A percentile compares a stretch with the other conserved stretches of the same genome.
phyloP scores from a whole-genome alignment of 2,888 invertebrate genomes.

The Calameuta pallipes region DNA sequence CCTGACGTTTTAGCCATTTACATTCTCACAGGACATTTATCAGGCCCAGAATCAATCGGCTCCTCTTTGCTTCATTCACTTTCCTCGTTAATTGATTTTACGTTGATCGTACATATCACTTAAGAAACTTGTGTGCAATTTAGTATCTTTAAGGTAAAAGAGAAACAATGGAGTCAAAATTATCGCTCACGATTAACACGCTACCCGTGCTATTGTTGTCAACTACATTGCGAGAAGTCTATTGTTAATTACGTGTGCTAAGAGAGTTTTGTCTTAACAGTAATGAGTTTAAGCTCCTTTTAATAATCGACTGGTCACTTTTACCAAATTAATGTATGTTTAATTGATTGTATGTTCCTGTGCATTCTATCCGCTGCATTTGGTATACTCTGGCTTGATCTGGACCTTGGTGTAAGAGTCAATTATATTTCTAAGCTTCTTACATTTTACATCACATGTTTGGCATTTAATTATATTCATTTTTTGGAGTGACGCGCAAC shows the following conservation, averaged over 20 bases:
- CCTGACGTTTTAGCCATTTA: background rate
- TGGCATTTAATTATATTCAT: constrained; percentile 6
- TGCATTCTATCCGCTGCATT: constrained; percentile 66
- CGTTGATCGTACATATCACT: background rate
- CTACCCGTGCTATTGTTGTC: background rate
- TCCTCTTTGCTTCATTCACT: background rate
- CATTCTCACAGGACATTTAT: background rate
- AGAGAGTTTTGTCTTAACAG: background rate
- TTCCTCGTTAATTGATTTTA: background rate
- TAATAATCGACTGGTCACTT: background rate
- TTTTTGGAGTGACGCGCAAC: background rate
- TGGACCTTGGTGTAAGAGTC: constrained; percentile 67
- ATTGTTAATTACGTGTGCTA: background rate
- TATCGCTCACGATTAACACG: background rate
- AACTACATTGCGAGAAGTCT: background rate
- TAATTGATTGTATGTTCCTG: constrained; percentile 65
- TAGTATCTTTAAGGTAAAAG: background rate
- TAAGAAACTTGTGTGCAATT: background rate
- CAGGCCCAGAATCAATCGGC: background rate
- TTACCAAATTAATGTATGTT: constrained; percentile 52
- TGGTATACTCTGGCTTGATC: constrained; percentile 67
- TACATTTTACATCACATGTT: constrained; percentile 42
- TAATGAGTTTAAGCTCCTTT: background rate
- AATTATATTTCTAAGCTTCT: constrained; percentile 64
- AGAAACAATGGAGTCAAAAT: background rate